Percentiles rank a stretch among this genome's conserved stretches.
Conservation (phyloP, 2,797 vertebrate species). For the Cuniculus paca region DNA sequence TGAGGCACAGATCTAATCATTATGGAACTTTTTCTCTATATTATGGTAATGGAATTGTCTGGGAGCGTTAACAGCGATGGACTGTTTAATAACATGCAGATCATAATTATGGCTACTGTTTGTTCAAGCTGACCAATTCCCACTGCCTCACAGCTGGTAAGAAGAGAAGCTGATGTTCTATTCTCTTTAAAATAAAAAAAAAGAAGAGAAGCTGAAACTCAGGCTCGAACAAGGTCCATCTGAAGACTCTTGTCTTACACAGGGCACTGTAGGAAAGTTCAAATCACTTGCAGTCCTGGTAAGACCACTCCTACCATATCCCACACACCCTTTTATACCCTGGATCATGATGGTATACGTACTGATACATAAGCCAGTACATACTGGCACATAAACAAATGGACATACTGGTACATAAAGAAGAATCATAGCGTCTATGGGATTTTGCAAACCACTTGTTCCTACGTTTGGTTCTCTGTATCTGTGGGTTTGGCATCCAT, state of each 20-base stretch:
- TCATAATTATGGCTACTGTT: background rate
- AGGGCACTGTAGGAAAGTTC: background rate
- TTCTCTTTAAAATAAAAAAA: no score
- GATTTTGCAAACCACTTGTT: background rate
- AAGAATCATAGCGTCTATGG: background rate
- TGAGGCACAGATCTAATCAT: background rate
- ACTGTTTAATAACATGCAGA: background rate
- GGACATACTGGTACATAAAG: background rate
- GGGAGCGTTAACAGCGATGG: background rate
- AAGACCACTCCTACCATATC: background rate
- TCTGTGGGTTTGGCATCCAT: background rate
- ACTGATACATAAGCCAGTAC: background rate
- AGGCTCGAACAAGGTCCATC: background rate
- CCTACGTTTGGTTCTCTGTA: background rate
- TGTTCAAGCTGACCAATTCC: background rate
- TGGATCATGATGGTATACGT: background rate
- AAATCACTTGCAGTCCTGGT: background rate
- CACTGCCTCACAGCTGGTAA: background rate
- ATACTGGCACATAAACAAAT: background rate
- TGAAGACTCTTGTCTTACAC: background rate
- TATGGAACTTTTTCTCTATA: background rate
- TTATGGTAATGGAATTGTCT: background rate
- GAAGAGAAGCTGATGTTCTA: background rate
- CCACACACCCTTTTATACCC: background rate
- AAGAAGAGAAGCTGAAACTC: no score